Conservation (phyloP, 2,888 invertebrate species). For the Tromatobia lineatoria region DNA sequence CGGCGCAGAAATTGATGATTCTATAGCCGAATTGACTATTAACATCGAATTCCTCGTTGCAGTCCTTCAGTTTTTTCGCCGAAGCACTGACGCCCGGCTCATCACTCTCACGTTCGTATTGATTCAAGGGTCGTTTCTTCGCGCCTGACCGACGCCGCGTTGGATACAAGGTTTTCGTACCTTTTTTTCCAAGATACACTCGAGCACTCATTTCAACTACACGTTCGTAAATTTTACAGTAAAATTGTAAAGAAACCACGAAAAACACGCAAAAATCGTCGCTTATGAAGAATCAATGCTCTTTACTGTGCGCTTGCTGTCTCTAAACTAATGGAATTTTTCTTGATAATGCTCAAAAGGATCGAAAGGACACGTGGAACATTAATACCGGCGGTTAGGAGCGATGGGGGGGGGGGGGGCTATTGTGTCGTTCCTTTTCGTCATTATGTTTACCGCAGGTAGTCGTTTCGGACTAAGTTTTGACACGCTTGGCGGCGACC, state of each 20-base stretch:
- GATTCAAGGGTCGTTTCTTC: slow-evolving; percentile 60
- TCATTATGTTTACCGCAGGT: slow-evolving; percentile 31
- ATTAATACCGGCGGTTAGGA: slow-evolving; percentile 34
- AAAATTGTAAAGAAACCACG: slow-evolving; percentile 42
- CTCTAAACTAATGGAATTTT: slow-evolving; percentile 36
- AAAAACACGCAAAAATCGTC: slow-evolving; percentile 47
- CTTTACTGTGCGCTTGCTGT: slow-evolving; percentile 3
- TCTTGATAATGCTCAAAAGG: slow-evolving; percentile 38
- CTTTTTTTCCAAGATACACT: slow-evolving; percentile 34
- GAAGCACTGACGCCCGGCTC: slow-evolving; percentile 54
- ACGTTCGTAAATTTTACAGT: slow-evolving; percentile 41
- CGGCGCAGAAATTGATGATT: slow-evolving; percentile 66
- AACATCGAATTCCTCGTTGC: slow-evolving; percentile 51
- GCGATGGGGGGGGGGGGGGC: slow-evolving; percentile 30
- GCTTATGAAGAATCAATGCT: slow-evolving; percentile 35
- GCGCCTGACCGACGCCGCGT: slow-evolving; percentile 50
- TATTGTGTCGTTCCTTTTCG: slow-evolving; percentile 34
- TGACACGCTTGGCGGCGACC: slow-evolving; percentile 41
- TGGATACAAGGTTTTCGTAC: slow-evolving; percentile 42
- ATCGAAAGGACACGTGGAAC: slow-evolving; percentile 43
- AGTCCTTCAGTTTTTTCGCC: slow-evolving; percentile 62
- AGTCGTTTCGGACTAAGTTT: slow-evolving; percentile 37
- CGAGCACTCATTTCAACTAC: slow-evolving; percentile 30
- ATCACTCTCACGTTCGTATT: slow-evolving; percentile 62
- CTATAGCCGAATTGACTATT: slow-evolving; percentile 60